These are phyloP conservation scores for Melanostigma gelatinosum DNA, from an alignment of 2,113 vertebrate species.

Conservation along the genomic window DNA sequence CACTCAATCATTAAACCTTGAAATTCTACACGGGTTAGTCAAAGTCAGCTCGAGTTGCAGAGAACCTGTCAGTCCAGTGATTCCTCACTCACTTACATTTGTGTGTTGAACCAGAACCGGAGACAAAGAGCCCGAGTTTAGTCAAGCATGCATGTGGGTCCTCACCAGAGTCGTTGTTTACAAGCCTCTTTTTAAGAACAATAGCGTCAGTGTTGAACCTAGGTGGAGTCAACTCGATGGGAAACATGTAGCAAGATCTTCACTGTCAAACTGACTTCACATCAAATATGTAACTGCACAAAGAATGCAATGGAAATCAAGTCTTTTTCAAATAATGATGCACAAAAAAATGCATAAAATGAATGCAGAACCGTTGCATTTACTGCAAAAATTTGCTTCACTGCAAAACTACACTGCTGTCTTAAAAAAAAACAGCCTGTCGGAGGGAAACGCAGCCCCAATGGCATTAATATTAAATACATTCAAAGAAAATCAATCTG, in stretches of 20 bases:
- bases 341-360: neutral
- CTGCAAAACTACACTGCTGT: conserved; percentile 22
- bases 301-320: neutral
- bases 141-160: conserved; percentile 7
- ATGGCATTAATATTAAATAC: conserved; percentile 32
- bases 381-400: conserved; percentile 14
- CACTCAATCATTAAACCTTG: conserved; percentile 55
- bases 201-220: conserved; percentile 25
- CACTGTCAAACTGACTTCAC: neutral
- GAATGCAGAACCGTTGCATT: neutral
- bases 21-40: conserved; percentile 61
- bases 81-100: conserved; percentile 41
- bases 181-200: conserved; percentile 19
- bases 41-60: conserved; percentile 53
- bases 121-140: conserved; percentile 42
- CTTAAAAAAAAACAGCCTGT: neutral
- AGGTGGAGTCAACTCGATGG: neutral
- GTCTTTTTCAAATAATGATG: neutral
- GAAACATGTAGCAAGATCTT: conserved; percentile 1
- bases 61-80: conserved; percentile 36
- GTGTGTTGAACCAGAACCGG: conserved; percentile 54
- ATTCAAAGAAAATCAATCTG: conserved; percentile 40
- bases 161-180: conserved; percentile 38
- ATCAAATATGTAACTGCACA: neutral
- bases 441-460: neutral